phyloP scores from a whole-genome alignment of 2,888 invertebrate genomes.

The Acrobeloides nanus region DNA sequence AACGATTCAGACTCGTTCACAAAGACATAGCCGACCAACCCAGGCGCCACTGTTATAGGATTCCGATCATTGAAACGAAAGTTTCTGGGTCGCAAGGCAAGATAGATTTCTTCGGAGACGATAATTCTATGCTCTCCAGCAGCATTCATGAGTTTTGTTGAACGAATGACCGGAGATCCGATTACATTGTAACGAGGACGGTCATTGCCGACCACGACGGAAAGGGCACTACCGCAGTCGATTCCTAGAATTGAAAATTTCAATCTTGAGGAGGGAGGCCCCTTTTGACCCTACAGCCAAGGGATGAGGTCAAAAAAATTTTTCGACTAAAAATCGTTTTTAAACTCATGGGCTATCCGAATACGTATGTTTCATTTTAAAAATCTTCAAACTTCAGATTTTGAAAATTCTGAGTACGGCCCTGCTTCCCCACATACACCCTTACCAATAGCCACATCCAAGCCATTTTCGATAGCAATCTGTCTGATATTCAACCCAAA shows the following conservation, averaged over 20 bases:
- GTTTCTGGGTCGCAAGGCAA: conserved; percentile 46
- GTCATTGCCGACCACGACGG: conserved; percentile 40
- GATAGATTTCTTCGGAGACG: conserved; percentile 43
- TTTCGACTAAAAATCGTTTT: no score
- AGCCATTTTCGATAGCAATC: conserved; percentile 39
- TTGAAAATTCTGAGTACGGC: conserved; percentile 2
- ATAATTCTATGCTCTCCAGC: conserved; percentile 25
- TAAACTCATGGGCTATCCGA: no score
- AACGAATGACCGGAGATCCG: conserved; percentile 19
- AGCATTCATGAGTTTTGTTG: conserved; percentile 16
- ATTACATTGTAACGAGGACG: conserved; percentile 43
- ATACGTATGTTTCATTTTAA: no score
- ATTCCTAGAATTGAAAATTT: conserved; percentile 26
- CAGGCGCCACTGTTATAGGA: conserved; percentile 18
- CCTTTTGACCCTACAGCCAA: no score
- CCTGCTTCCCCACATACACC: background rate
- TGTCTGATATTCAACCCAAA: conserved; percentile 35
- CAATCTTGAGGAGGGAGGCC: no score
- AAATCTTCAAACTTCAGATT: no score
- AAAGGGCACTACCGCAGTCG: conserved; percentile 45
- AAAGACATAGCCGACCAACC: conserved; percentile 23
- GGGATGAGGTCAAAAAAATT: no score
- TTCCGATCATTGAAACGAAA: conserved; percentile 34
- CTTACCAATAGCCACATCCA: conserved; percentile 43
- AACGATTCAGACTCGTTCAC: conserved; percentile 8